These are phyloP conservation scores for Eutolmus rufibarbis DNA, from an alignment of 2,888 invertebrate genomes.

Conservation along the genomic window DNA sequence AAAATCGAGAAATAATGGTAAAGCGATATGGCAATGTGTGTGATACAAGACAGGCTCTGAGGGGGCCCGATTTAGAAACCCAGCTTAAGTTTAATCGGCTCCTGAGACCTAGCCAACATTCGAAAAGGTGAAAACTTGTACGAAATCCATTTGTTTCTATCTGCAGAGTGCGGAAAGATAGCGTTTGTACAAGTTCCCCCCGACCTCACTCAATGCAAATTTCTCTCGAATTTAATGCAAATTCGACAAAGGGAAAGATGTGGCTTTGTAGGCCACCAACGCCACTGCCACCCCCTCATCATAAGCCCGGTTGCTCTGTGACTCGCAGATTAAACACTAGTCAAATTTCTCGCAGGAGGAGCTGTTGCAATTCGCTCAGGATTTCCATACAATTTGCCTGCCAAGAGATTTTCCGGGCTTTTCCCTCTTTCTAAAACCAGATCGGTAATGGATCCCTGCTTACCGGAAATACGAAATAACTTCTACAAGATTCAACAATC, in stretches of 20 bases:
- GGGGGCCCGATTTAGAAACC: background rate
- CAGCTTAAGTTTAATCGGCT: background rate
- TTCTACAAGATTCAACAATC: background rate
- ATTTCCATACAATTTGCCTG: background rate
- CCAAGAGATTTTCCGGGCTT: background rate
- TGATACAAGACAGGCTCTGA: background rate
- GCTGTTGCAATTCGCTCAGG: background rate
- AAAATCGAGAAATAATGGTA: constrained; percentile 19
- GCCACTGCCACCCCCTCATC: background rate
- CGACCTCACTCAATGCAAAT: background rate
- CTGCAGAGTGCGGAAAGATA: background rate
- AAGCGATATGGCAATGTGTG: background rate
- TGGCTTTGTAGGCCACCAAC: background rate
- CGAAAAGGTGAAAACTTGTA: background rate
- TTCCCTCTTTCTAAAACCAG: background rate
- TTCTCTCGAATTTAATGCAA: background rate
- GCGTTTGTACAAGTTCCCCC: background rate
- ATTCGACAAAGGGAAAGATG: background rate
- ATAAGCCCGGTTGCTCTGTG: background rate
- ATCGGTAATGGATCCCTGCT: background rate
- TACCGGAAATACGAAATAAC: background rate
- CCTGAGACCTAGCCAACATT: background rate
- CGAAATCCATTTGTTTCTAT: background rate
- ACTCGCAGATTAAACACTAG: background rate
- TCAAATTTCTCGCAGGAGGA: background rate